phyloP scores from a whole-genome alignment of 1,140 invertebrate genomes.

The Rhopalosiphum padi region DNA sequence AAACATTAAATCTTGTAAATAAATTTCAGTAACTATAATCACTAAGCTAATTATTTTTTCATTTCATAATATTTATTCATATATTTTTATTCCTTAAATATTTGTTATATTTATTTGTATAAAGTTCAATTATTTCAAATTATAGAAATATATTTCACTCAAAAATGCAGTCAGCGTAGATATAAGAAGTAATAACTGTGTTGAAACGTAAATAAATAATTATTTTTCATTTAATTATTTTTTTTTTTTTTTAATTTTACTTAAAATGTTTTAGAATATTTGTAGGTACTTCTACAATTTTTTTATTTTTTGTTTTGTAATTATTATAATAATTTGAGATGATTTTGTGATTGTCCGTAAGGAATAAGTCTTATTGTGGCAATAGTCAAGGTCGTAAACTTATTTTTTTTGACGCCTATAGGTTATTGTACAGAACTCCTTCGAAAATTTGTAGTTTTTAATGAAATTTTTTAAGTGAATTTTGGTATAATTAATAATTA shows the following conservation, averaged over 20 bases:
- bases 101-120: neutral
- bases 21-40: neutral
- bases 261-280: too few relatives aligned
- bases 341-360: too few relatives aligned
- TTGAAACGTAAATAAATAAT: too few relatives aligned
- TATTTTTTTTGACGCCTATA: too few relatives aligned
- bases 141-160: neutral
- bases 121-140: neutral
- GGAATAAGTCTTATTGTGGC: neutral
- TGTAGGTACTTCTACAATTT: too few relatives aligned
- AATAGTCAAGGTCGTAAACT: too few relatives aligned
- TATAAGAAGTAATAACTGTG: too few relatives aligned
- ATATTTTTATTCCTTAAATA: neutral
- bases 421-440: neutral
- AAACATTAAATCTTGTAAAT: neutral
- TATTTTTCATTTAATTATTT: too few relatives aligned
- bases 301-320: neutral
- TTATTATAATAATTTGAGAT: neutral
- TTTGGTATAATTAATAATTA: too few relatives aligned
- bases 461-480: neutral
- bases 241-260: too few relatives aligned
- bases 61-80: neutral
- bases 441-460: neutral
- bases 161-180: neutral
- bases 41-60: neutral